Percentiles rank a stretch among this genome's conserved stretches.
Conservation (phyloP, 2,797 vertebrate genomes). For the Neomorphus geoffroyi region DNA sequence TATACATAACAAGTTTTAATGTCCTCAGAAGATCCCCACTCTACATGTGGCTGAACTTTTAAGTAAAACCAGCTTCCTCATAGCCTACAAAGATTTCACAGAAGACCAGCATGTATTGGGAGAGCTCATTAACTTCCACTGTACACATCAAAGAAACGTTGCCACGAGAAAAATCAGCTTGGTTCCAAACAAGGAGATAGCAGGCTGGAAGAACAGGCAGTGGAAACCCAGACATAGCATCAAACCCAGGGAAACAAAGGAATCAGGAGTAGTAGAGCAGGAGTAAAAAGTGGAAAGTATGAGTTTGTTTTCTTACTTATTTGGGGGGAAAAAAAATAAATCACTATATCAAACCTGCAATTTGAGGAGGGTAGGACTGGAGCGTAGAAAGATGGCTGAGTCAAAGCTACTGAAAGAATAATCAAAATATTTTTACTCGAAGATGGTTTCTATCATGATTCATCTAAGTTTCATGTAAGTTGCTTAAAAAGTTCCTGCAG, state of each 20-base stretch:
- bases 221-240: not conserved
- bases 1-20: constrained; percentile 30
- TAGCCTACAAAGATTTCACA: not conserved
- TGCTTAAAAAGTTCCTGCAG: not conserved
- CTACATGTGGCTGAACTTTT: constrained; percentile 17
- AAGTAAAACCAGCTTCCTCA: not conserved
- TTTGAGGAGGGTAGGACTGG: not conserved
- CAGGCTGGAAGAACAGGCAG: not conserved
- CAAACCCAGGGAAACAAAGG: not conserved
- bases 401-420: not conserved
- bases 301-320: not conserved
- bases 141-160: not conserved
- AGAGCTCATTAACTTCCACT: constrained; percentile 42
- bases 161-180: not conserved
- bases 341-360: not conserved
- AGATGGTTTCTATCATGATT: not conserved
- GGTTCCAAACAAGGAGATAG: not conserved
- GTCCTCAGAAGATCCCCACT: constrained; percentile 31
- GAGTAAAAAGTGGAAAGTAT: not conserved
- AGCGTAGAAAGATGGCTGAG: not conserved
- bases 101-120: not conserved
- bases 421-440: not conserved
- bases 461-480: not conserved
- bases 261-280: not conserved
- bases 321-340: not conserved